A percentile compares a stretch with the other conserved stretches of the same genome.
These are phyloP conservation scores for Hemicentrotus pulcherrimus DNA, from an alignment of 35 echinoderm and acorn worm species.

Conservation along the genomic window DNA sequence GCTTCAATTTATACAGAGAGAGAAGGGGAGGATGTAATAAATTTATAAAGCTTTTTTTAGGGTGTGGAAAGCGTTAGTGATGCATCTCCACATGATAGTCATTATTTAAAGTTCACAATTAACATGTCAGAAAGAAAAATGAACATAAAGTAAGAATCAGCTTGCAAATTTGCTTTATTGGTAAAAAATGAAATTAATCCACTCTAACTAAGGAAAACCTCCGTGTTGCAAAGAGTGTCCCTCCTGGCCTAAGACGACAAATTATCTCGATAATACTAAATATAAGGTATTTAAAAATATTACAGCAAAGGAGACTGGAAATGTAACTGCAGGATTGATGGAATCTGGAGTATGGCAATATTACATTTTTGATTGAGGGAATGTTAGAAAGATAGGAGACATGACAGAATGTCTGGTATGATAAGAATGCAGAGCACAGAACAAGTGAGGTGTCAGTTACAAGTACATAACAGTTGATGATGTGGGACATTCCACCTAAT, in stretches of 20 bases:
- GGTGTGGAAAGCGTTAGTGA: background rate
- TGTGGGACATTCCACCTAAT: background rate
- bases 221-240: no score
- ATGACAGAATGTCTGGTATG: background rate
- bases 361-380: background rate
- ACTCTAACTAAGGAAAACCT: no score
- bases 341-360: background rate
- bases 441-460: background rate
- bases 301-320: no score
- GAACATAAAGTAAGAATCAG: no score
- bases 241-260: no score
- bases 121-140: no score
- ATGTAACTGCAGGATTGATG: no score
- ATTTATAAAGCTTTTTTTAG: background rate
- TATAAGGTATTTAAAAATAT: no score
- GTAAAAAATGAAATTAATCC: no score
- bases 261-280: no score
- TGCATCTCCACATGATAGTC: background rate
- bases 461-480: background rate
- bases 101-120: no score
- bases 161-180: no score
- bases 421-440: background rate
- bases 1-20: background rate
- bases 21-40: background rate
- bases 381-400: background rate